phyloP scores from a whole-genome alignment of 2,113 vertebrate species.

The Pelobates fuscus region DNA sequence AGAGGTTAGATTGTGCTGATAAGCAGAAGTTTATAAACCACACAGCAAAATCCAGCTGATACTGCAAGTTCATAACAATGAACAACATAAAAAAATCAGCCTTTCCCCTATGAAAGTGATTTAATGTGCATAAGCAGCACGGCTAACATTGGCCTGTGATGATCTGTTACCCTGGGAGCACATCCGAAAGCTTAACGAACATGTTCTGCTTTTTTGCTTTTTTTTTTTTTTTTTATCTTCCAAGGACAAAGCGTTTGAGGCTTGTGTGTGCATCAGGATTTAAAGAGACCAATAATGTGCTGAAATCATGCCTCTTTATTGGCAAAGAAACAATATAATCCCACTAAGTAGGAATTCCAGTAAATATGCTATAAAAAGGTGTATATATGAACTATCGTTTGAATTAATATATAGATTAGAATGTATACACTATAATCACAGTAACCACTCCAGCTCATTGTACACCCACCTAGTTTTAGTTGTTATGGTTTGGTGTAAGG shows the following conservation, averaged over 20 bases:
- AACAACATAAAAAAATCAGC: constrained; percentile 18
- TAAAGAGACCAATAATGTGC: too few species aligned
- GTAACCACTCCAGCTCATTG: too few species aligned
- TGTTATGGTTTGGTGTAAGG: too few species aligned
- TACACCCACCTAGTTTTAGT: too few species aligned
- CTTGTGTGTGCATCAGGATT: neutral
- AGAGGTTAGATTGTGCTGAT: constrained; percentile 39
- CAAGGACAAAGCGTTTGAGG: constrained; percentile 1
- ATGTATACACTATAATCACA: too few species aligned
- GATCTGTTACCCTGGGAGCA: neutral
- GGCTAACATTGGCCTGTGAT: neutral
- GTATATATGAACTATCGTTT: too few species aligned
- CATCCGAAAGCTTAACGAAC: neutral
- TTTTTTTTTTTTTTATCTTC: neutral
- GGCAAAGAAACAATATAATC: too few species aligned
- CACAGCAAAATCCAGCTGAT: constrained; percentile 24
- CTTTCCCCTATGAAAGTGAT: neutral
- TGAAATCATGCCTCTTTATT: too few species aligned
- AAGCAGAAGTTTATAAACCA: neutral
- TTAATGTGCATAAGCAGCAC: constrained; percentile 2
- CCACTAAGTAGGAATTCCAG: too few species aligned
- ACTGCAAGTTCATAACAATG: constrained; percentile 28
- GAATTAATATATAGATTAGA: too few species aligned
- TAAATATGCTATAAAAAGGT: too few species aligned
- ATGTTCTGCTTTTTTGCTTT: neutral